Evolutionary conservation across 2,888 invertebrate genomes (phyloP), one percentile per base, ranked within the genome.

Genomic region (Kuschelorhynchus macadamiae): DNA sequence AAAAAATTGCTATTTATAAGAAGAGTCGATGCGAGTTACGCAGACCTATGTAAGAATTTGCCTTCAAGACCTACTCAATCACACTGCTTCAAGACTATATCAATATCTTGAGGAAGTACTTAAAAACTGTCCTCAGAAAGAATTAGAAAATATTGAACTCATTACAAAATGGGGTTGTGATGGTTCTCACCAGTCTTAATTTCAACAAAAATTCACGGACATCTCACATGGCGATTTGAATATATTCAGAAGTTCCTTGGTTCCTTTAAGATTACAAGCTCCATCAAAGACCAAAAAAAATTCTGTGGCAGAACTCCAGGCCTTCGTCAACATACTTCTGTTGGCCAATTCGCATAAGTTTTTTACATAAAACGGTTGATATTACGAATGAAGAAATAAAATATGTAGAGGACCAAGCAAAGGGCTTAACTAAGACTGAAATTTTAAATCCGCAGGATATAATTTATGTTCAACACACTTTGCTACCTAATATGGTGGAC

Each of bases 91-190:
- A 36, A 36, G 36, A 36, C 36, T 36, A 4, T 36, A 11, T 11
- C 11, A n/a, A 3, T 36, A 36, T 11, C 11, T 36, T 7, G 12
- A 11, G 12, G 36, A 36, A 3, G 36, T 36, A 3, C 11, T 36
- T 36, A 3, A 36, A 7, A 3, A 36, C 2, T 36, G 4, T 36
- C n/a, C 4, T 36, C 36, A 9, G 12, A 11, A 11, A 3, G 36
- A 36, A 36, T 36, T 36, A 11, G 36, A 36, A 36, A 3, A 36
- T 12, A n/a, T 36, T n/a, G 53, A 56, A 20, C 30, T 44, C 1
- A 12, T 56, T n/a, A 44, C 57, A n/a, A 56, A 56, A 56, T 56
- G 57, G 57, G 44, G 55, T 39, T 41, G 55, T 18, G 55, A 55
- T 41, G 55, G 57, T 9, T 56, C 57, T 7, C 42, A 56, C 1